phyloP scores from a whole-genome alignment of 2,888 invertebrate genomes.

The Eupithecia exiguata region DNA sequence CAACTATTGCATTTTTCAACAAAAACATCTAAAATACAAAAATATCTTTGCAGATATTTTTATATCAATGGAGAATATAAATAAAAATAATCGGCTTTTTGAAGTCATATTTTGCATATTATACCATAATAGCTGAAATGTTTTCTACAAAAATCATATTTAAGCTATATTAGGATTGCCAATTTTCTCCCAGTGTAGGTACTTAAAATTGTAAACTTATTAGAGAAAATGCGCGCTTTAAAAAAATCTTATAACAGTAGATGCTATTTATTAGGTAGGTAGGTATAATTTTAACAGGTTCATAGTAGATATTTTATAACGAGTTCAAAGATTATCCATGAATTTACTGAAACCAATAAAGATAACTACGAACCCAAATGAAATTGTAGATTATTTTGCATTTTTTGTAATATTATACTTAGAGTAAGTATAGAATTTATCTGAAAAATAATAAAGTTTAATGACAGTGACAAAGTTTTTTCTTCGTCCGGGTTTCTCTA shows the following conservation, averaged over 20 bases:
- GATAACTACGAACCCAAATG: slow-evolving; percentile 22
- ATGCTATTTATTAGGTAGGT: neutral
- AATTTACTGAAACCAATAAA: slow-evolving; percentile 19
- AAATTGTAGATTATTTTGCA: slow-evolving; percentile 39
- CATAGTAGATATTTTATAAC: neutral
- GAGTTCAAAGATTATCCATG: slow-evolving; percentile 17
- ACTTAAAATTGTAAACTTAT: neutral
- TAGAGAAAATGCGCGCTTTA: neutral
- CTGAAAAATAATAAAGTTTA: slow-evolving; percentile 24
- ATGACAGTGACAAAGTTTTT: slow-evolving; percentile 2
- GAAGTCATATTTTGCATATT: too few species aligned
- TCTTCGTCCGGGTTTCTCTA: neutral
- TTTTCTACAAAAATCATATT: neutral
- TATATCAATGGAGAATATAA: too few species aligned
- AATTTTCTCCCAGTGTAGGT: neutral
- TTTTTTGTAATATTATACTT: slow-evolving; percentile 36
- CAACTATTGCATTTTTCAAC: too few species aligned
- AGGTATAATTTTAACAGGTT: neutral
- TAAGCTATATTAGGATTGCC: neutral
- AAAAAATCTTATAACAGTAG: neutral
- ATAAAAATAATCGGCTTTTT: too few species aligned
- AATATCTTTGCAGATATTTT: too few species aligned
- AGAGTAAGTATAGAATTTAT: slow-evolving; percentile 16
- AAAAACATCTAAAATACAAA: too few species aligned
- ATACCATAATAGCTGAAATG: too few species aligned